Conservation (phyloP, 2,888 invertebrate genomes). For the Chymomyza fuscimana region DNA sequence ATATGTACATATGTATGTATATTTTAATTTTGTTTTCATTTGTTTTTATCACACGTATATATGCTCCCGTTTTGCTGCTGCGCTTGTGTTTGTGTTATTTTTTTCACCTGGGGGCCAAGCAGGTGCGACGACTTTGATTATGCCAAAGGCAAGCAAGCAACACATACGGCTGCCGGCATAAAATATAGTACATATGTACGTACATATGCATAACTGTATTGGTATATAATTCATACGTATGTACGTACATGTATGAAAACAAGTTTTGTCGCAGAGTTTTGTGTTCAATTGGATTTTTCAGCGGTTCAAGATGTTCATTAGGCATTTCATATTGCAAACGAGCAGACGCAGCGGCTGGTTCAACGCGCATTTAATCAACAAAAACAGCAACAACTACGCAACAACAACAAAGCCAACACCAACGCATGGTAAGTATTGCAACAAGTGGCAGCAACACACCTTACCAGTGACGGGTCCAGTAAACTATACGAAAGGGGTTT, state of each 20-base stretch:
- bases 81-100: conserved; percentile 12
- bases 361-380: conserved; percentile 3
- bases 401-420: conserved; percentile 27
- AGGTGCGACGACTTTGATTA: conserved; percentile 48
- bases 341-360: conserved; percentile 56
- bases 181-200: conserved; percentile 21
- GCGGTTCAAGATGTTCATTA: conserved; percentile 63
- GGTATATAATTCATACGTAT: conserved; percentile 9
- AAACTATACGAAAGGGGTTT: background rate
- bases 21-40: conserved; percentile 47
- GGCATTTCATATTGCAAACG: conserved; percentile 56
- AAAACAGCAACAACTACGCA: conserved; percentile 20
- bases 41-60: conserved; percentile 28
- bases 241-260: conserved; percentile 45
- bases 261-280: conserved; percentile 51
- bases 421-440: conserved; percentile 17
- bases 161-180: conserved; percentile 34
- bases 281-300: conserved; percentile 31
- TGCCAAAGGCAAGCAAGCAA: conserved; percentile 37
- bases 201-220: conserved; percentile 19
- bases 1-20: conserved; percentile 9
- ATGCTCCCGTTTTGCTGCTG: conserved; percentile 5
- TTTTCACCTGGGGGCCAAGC: conserved; percentile 36
- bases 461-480: background rate
- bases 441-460: background rate